Evolutionary conservation across 2,113 vertebrate genomes (phyloP).

Genomic region (Oryzias javanicus): DNA sequence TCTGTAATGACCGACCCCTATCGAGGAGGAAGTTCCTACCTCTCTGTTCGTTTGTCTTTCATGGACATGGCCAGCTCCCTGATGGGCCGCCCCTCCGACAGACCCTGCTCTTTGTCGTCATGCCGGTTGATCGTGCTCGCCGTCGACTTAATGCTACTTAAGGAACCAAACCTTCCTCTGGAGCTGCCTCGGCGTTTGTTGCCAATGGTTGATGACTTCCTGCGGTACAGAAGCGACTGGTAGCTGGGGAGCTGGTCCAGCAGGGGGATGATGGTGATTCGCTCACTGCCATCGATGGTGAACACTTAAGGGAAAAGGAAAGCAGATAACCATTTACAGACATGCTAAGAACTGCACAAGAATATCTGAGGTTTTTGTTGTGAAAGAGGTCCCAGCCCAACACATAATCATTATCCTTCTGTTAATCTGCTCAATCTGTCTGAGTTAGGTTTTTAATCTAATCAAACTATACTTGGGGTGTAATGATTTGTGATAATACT

Average conservation of each 20-base stretch:
- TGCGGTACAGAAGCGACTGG: conserved; percentile 80
- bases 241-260: conserved; percentile 92
- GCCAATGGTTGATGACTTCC: conserved; percentile 51
- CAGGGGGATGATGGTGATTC: conserved; percentile 70
- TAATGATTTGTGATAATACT: too few relatives aligned
- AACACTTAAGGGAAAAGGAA: conserved; percentile 60
- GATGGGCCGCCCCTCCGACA: conserved; percentile 45
- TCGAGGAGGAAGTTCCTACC: conserved; percentile 60
- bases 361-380: too few relatives aligned
- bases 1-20: neutral
- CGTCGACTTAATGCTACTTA: conserved; percentile 50
- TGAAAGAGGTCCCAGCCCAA: too few relatives aligned
- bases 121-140: conserved; percentile 26
- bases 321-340: too few relatives aligned
- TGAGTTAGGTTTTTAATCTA: too few relatives aligned
- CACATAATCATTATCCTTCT: too few relatives aligned
- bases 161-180: conserved; percentile 36
- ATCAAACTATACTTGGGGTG: too few relatives aligned
- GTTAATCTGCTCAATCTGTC: too few relatives aligned
- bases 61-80: conserved; percentile 75
- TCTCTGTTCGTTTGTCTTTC: conserved; percentile 79
- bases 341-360: too few relatives aligned
- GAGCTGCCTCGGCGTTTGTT: conserved; percentile 50
- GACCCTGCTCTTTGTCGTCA: conserved; percentile 47
- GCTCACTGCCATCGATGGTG: conserved; percentile 52